These are phyloP conservation scores for Grus americana DNA, from an alignment of 2,113 vertebrate species.

Conservation along the genomic window DNA sequence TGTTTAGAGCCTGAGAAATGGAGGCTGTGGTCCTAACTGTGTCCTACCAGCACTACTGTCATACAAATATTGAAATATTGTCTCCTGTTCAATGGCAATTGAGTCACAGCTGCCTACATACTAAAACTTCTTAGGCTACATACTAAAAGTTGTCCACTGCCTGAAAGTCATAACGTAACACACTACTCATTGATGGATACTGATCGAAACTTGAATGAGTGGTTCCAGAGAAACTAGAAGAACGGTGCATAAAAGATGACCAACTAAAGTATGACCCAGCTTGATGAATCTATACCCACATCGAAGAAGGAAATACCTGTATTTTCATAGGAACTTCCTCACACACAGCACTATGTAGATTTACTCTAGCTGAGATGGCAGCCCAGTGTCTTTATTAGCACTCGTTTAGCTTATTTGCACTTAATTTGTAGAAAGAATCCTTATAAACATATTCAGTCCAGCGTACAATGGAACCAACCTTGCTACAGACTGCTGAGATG, in stretches of 20 bases:
- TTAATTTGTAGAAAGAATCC: neutral
- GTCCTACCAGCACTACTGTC: neutral
- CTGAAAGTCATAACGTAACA: neutral
- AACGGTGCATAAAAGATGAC: neutral
- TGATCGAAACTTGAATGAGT: neutral
- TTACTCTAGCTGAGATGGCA: neutral
- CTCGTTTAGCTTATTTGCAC: neutral
- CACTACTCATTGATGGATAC: neutral
- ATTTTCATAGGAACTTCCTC: neutral
- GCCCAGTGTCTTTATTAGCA: neutral
- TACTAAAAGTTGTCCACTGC: neutral
- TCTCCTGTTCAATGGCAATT: neutral
- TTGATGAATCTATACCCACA: neutral
- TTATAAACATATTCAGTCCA: neutral
- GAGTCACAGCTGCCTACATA: neutral
- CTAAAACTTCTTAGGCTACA: neutral
- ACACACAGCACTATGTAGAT: neutral
- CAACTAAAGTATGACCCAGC: neutral
- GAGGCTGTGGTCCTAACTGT: neutral
- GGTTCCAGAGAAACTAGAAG: neutral
- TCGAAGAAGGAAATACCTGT: rapidly evolving
- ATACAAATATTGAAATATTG: neutral
- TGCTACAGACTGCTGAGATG: neutral
- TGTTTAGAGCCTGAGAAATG: neutral
- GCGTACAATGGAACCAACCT: neutral